Evolutionary conservation across 2,113 vertebrate species (phyloP).

Genomic region (Synodontis membranacea): DNA sequence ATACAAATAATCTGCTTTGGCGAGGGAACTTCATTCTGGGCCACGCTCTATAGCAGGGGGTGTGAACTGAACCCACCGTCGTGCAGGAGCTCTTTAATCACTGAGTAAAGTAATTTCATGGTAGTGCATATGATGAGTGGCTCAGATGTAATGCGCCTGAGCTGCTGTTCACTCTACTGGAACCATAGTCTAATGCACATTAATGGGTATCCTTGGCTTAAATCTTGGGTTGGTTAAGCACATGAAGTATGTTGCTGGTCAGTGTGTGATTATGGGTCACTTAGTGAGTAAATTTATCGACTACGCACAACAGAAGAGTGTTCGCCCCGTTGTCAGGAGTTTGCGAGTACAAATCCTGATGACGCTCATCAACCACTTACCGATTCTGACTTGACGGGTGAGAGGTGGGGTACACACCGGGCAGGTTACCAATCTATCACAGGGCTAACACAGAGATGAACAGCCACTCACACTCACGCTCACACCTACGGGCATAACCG

Average conservation of each 20-base stretch:
- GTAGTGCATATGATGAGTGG: conserved; percentile 9
- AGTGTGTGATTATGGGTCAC: neutral
- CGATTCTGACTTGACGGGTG: too few relatives aligned
- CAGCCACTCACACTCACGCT: too few relatives aligned
- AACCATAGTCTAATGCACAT: neutral
- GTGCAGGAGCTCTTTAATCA: neutral
- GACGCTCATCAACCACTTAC: too few relatives aligned
- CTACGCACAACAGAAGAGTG: neutral
- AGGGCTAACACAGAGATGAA: too few relatives aligned
- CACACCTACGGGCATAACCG: too few relatives aligned
- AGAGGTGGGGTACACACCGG: too few relatives aligned
- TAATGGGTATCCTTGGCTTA: neutral
- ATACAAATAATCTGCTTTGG: neutral
- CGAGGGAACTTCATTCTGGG: neutral
- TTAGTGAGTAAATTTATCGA: neutral
- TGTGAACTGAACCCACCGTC: neutral
- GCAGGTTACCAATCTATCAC: too few relatives aligned
- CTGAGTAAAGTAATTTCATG: conserved; percentile 26
- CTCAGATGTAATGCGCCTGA: neutral
- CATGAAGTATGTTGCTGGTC: neutral
- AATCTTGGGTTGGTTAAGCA: conserved; percentile 1
- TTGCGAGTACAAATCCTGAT: neutral
- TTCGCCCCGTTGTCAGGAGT: neutral
- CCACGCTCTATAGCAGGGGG: neutral
- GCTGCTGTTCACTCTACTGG: neutral